Evolutionary conservation across 2,888 invertebrate species (phyloP), one percentile per base, ranked within the genome.

Genomic region (Epirrhoe tristata): DNA sequence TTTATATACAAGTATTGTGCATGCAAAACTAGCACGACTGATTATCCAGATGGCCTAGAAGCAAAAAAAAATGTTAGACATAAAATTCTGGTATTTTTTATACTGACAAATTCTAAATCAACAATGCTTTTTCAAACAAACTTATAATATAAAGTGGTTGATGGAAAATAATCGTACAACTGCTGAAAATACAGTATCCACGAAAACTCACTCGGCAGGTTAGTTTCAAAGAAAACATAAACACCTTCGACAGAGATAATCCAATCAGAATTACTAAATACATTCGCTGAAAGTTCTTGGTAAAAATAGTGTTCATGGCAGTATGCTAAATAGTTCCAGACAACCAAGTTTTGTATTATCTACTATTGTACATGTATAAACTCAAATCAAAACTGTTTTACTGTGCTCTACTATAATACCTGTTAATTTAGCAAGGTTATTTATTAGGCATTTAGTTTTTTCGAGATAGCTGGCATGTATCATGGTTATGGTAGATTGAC

Each of bases 31-130:
- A 32, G 5, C 51, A 63, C 31, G 8, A 32, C 46, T 31, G 34
- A 57, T 54, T 54, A 48, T 65, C 65, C 46, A 60, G 65, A 65
- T 65, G 65, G 59, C n/a, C 14, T 8, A 51, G 55, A 55, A 54
- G 7, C 24, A 7, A 32, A 36, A 6, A n/a, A 52, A 64, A 43
- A 51, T 59, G 39, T 58, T 46, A 5, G 5, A 48, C 12, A 32
- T 53, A 63, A 57, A 32, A 46, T 43, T 52, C 17, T 24, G 53
- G 52, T 54, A 48, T 54, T 54, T n/a, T 46, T 56, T 43, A 43
- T 34, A 32, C 32, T 43, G 36, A 16, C 5, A 48, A 48, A 16
- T 6, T 6, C 10, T 8, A 36, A 36, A 36, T 36, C 7, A 36
- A 48, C 48, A 48, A 48, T 48, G 16, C 6, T 58, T 7, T 16